A percentile compares a stretch with the other conserved stretches of the same genome.
These are phyloP conservation scores for Schizothorax lantsangensis DNA, from an alignment of 2,797 vertebrate genomes.

Conservation along the genomic window DNA sequence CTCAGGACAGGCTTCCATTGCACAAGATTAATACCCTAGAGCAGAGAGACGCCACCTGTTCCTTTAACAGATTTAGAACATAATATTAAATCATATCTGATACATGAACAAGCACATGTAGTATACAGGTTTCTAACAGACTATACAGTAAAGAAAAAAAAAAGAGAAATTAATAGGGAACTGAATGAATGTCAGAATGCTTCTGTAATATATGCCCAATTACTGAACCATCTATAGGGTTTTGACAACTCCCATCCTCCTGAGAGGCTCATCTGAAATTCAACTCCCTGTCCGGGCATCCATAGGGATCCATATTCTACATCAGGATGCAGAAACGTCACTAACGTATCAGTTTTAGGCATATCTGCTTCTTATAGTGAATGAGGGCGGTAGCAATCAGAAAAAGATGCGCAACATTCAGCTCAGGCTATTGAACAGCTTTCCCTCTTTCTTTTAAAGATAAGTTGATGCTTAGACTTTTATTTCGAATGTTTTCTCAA, in stretches of 20 bases:
- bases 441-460: conserved; percentile 26
- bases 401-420: conserved; percentile 20
- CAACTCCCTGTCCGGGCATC: conserved; percentile 32
- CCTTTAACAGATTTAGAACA: conserved; percentile 52
- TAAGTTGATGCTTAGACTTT: conserved; percentile 63
- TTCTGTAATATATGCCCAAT: conserved; percentile 35
- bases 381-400: not conserved
- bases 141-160: conserved; percentile 20
- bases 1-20: conserved; percentile 49
- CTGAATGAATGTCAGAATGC: conserved; percentile 29
- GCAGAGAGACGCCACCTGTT: conserved; percentile 28
- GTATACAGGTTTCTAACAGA: conserved; percentile 48
- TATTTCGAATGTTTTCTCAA: conserved; percentile 42
- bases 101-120: conserved; percentile 44
- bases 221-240: conserved; percentile 41
- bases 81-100: conserved; percentile 48
- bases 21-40: conserved; percentile 55
- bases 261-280: conserved; percentile 43
- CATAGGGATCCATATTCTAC: conserved; percentile 27
- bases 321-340: conserved; percentile 16
- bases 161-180: not conserved
- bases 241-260: conserved; percentile 45
- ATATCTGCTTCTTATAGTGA: not conserved
- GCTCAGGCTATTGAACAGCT: conserved; percentile 29
- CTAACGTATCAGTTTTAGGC: conserved; percentile 5